A percentile compares a stretch with the other conserved stretches of the same genome.
Evolutionary conservation across 2,797 vertebrate species (phyloP).

Genomic region (Bryconaethiops microstoma): DNA sequence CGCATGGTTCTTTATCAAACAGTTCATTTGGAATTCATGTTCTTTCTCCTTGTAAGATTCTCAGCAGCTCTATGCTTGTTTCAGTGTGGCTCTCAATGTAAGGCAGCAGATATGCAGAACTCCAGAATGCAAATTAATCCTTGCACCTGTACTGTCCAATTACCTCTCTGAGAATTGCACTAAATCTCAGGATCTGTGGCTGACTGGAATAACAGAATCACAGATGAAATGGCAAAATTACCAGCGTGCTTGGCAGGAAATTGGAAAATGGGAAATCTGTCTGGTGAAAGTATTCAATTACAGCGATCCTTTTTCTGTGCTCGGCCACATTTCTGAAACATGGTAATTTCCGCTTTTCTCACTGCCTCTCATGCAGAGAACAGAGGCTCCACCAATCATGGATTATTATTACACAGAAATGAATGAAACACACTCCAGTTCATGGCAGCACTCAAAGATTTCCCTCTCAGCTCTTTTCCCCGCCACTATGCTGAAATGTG

Average conservation of each 20-base stretch:
- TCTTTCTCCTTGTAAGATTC: conserved; percentile 16
- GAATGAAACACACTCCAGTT: conserved; percentile 58
- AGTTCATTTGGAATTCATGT: neutral
- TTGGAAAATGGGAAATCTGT: conserved; percentile 71
- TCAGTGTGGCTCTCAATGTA: conserved; percentile 12
- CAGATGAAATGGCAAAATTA: conserved; percentile 83
- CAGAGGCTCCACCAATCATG: conserved; percentile 62
- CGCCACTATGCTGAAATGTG: conserved; percentile 43
- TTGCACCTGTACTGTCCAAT: conserved; percentile 84
- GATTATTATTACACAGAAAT: conserved; percentile 65
- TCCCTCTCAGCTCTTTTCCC: conserved; percentile 47
- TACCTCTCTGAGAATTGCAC: conserved; percentile 78
- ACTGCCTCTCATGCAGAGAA: conserved; percentile 61
- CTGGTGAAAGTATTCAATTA: conserved; percentile 65
- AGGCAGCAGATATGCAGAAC: conserved; percentile 51
- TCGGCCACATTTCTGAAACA: conserved; percentile 62
- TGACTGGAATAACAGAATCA: conserved; percentile 79
- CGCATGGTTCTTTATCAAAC: neutral
- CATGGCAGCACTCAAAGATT: conserved; percentile 52
- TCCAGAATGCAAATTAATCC: conserved; percentile 80
- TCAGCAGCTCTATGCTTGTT: conserved; percentile 15
- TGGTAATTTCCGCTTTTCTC: conserved; percentile 63
- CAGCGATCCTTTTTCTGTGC: conserved; percentile 58
- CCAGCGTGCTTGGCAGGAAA: conserved; percentile 75
- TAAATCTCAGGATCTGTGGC: conserved; percentile 74